These are phyloP conservation scores for Danaus chrysippus DNA, from an alignment of 2,888 invertebrate species.

Conservation along the genomic window DNA sequence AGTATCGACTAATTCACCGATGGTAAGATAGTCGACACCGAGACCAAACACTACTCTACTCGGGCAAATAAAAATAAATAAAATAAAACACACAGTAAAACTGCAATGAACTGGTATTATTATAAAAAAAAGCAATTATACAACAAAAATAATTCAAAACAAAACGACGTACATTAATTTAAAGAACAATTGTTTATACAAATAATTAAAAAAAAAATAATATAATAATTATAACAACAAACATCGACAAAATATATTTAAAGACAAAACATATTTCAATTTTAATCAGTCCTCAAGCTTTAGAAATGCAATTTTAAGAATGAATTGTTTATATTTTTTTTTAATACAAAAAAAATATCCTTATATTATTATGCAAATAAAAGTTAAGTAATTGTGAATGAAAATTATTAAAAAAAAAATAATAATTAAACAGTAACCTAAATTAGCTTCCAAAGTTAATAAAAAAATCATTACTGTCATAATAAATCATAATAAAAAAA, in stretches of 20 bases:
- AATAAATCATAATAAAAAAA: conserved; percentile 41
- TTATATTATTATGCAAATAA: conserved; percentile 72
- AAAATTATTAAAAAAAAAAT: conserved; percentile 33
- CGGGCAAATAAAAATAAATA: conserved; percentile 63
- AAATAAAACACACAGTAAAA: conserved; percentile 83
- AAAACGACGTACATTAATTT: conserved; percentile 88
- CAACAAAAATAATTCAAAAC: conserved; percentile 87
- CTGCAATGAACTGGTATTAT: conserved; percentile 87
- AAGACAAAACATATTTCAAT: conserved; percentile 77
- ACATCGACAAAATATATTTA: conserved; percentile 80
- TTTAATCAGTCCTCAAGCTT: conserved; percentile 75
- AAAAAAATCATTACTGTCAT: conserved; percentile 47
- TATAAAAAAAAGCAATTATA: conserved; percentile 85
- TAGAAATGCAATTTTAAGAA: conserved; percentile 78
- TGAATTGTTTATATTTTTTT: conserved; percentile 49
- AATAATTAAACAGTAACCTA: conserved; percentile 49
- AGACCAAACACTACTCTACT: conserved; percentile 54
- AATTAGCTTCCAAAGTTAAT: conserved; percentile 56
- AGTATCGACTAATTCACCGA: conserved; percentile 49
- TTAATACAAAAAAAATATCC: conserved; percentile 57
- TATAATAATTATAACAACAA: conserved; percentile 81
- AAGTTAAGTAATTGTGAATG: conserved; percentile 45
- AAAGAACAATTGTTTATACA: conserved; percentile 86
- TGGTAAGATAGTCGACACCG: conserved; percentile 49
- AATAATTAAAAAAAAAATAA: conserved; percentile 79